Conservation (phyloP, 1,140 invertebrate genomes). For the Sitobion miscanthi region DNA sequence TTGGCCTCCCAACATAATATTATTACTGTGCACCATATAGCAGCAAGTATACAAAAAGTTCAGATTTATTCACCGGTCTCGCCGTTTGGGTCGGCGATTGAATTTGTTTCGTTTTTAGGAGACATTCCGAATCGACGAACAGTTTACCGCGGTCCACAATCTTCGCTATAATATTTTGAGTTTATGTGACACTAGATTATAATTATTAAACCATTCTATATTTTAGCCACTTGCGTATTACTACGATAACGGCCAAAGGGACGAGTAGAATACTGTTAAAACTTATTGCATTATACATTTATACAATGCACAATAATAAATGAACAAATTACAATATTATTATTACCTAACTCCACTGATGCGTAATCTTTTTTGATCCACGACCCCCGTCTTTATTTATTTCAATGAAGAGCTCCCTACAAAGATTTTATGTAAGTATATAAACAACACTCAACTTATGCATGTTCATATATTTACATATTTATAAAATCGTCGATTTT, state of each 20-base stretch:
- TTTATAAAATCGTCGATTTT: background rate
- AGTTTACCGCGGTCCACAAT: too few relatives aligned
- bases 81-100: background rate
- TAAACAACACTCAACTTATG: background rate
- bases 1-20: too few relatives aligned
- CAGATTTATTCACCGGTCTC: background rate
- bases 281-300: background rate
- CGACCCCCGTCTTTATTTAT: background rate
- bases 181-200: too few relatives aligned
- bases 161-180: too few relatives aligned
- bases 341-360: too few relatives aligned
- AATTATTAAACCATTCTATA: background rate
- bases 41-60: background rate
- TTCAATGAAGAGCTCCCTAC: background rate
- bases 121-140: background rate
- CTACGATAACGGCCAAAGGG: background rate
- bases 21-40: too few relatives aligned
- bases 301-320: background rate
- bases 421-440: background rate
- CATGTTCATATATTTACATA: too few relatives aligned
- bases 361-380: background rate
- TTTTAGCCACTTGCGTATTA: background rate
- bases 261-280: background rate
- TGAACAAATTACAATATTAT: background rate
- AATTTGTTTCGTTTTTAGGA: background rate